These are phyloP conservation scores for Erebia ligea DNA, from an alignment of 2,888 invertebrate species.

Conservation along the genomic window DNA sequence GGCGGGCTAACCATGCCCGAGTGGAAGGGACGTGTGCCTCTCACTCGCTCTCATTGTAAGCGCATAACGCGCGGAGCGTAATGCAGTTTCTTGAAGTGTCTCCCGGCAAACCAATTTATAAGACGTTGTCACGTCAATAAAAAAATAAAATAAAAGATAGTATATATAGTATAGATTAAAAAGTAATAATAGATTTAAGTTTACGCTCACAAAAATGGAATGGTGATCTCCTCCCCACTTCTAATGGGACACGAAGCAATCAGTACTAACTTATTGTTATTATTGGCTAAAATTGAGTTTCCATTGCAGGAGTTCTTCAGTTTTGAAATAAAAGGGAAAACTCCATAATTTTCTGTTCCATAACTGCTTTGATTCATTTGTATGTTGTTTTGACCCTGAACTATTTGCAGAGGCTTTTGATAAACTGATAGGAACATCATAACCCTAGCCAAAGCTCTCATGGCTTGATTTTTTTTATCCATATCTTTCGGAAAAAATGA, in stretches of 20 bases:
- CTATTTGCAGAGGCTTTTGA: constrained; percentile 22
- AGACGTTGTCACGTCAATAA: too few species aligned
- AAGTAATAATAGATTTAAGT: not conserved
- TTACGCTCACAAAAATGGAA: constrained; percentile 47
- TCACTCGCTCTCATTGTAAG: too few species aligned
- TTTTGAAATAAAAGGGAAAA: constrained; percentile 48
- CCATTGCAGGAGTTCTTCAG: constrained; percentile 46
- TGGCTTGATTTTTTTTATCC: constrained; percentile 39
- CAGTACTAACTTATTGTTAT: constrained; percentile 44
- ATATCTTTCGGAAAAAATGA: constrained; percentile 41
- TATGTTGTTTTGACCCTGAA: constrained; percentile 15
- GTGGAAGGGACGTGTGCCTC: too few species aligned
- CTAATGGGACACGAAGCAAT: constrained; percentile 46
- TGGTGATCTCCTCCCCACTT: constrained; percentile 46
- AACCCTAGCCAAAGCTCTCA: constrained; percentile 41
- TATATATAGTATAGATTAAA: too few species aligned
- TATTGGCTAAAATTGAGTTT: constrained; percentile 42
- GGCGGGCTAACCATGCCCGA: too few species aligned
- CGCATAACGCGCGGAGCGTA: too few species aligned
- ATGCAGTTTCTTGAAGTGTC: too few species aligned
- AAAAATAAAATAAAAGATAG: not conserved
- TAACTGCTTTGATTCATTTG: constrained; percentile 11
- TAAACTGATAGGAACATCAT: constrained; percentile 43
- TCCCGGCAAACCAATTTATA: too few species aligned
- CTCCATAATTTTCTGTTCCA: constrained; percentile 37